Evolutionary conservation across 2,113 vertebrate species (phyloP).

Genomic region (Ictalurus punctatus): DNA sequence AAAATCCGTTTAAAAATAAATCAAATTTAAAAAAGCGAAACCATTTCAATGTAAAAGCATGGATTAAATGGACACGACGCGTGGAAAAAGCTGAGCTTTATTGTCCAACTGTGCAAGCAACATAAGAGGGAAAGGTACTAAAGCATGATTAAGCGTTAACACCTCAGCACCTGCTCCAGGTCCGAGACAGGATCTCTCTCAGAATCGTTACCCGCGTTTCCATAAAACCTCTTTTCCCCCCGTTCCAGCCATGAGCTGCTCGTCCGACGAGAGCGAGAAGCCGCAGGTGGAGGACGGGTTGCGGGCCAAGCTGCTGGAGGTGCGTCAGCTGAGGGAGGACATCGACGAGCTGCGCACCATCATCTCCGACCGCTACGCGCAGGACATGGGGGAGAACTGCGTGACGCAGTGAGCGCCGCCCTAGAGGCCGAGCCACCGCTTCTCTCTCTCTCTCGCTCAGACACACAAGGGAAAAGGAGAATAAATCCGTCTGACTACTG

Average conservation of each 20-base stretch:
- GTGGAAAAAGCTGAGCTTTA: too few relatives aligned
- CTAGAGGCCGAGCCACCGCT: slow-evolving; percentile 11
- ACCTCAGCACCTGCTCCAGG: not conserved
- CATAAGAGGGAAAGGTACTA: not conserved
- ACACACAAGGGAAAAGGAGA: slow-evolving; percentile 1
- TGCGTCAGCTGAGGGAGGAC: slow-evolving; percentile 84
- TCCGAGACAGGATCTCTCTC: not conserved
- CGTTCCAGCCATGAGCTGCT: slow-evolving; percentile 78
- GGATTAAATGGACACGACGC: too few relatives aligned
- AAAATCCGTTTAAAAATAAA: too few relatives aligned
- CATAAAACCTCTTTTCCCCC: not conserved
- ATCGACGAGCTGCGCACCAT: slow-evolving; percentile 87
- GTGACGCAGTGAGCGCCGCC: slow-evolving; percentile 79
- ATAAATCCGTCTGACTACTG: slow-evolving; percentile 73
- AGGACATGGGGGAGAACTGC: slow-evolving; percentile 89
- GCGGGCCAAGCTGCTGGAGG: slow-evolving; percentile 80
- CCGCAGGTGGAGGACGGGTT: slow-evolving; percentile 77
- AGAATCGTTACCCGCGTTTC: not conserved
- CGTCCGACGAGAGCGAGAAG: slow-evolving; percentile 81
- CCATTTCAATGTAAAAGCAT: too few relatives aligned
- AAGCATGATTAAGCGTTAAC: not conserved
- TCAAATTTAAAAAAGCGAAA: too few relatives aligned
- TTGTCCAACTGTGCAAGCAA: not conserved
- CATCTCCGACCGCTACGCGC: slow-evolving; percentile 85
- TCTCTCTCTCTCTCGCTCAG: not conserved